These are phyloP conservation scores for Proisotoma minuta DNA, from an alignment of 2,888 invertebrate genomes.

Conservation along the genomic window DNA sequence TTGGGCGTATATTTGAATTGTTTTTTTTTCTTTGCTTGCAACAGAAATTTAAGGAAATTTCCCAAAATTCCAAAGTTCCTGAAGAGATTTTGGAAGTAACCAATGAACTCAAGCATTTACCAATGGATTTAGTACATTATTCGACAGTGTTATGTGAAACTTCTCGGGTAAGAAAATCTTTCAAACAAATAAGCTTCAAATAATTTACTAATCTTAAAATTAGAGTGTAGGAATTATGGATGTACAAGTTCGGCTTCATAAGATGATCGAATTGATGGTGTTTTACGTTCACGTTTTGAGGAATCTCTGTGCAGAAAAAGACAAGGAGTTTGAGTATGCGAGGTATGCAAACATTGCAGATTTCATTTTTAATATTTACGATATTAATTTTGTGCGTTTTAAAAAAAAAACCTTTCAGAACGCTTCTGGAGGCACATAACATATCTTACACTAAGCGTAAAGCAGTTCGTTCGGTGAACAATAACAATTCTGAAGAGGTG, in stretches of 20 bases:
- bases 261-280: constrained; percentile 47
- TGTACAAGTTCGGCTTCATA: constrained; percentile 43
- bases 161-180: constrained; percentile 33
- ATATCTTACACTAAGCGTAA: constrained; percentile 24
- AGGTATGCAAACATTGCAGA: constrained; percentile 26
- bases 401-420: constrained; percentile 23
- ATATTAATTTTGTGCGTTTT: not conserved
- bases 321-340: constrained; percentile 28
- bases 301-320: constrained; percentile 26
- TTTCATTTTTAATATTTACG: not conserved
- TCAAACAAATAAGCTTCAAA: not conserved
- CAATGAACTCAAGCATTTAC: constrained; percentile 29
- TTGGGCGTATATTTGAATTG: not conserved
- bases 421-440: constrained; percentile 29
- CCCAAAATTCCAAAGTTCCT: constrained; percentile 23
- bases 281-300: constrained; percentile 45
- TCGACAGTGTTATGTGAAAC: constrained; percentile 30
- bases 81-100: constrained; percentile 26
- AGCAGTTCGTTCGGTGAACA: constrained; percentile 23
- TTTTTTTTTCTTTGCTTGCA: not conserved
- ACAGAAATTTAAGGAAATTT: constrained; percentile 30
- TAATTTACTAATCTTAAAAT: not conserved
- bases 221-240: constrained; percentile 46
- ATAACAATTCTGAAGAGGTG: too few relatives aligned
- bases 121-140: constrained; percentile 36